Base-by-base conservation (phyloP, 2,113 vertebrate species). In the Callipepla squamata region DNA sequence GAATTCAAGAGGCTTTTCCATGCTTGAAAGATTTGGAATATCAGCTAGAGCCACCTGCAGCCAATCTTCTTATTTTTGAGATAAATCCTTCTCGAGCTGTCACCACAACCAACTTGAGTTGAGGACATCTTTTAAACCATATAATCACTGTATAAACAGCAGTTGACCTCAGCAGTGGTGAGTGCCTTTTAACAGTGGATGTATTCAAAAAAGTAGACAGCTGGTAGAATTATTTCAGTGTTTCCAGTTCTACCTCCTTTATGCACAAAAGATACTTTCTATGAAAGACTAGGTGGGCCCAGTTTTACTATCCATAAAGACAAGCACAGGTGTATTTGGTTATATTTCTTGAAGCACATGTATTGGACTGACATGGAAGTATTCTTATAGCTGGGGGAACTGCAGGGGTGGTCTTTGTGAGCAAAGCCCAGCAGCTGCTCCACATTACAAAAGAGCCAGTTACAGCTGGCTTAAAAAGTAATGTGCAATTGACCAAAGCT, bases 1-100 rank as follows among this genome's bases (percentile, higher is more conserved):
- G 61, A 92, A 66, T 86, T 92, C 73, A 89, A 86, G 92, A 89
- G 50, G 16, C 80, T 92, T 86, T 81, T 70, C 48, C 55, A 67
- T 67, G 50, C 68, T 84, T 92, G 65, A 80, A 93, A 63, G 80
- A 38, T 80, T 75, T 89, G 32, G 44, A 32, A 47, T 94, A 90
- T 95, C 93, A 93, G 10, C 55, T 78, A 50, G 25, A 90, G 32
- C 38, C 91, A 92, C 83, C 84, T 84, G 89, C 25, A 55, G 0
- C 2, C 34, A 78, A 84, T 80, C 55, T 53, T 80, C 80, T 84
- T 90, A 89, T 55, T 70, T 86, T 75, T 93, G 51, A 90, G 47
- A 92, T 11, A 80, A 93, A 90, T 83, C 30, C 23, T 85, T 90
- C 85, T 83, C 65, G 66, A 67, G 38, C 25, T 94, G 80, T 90